phyloP scores from a whole-genome alignment of 2,113 vertebrate genomes.

The Myrmecophaga tridactyla region DNA sequence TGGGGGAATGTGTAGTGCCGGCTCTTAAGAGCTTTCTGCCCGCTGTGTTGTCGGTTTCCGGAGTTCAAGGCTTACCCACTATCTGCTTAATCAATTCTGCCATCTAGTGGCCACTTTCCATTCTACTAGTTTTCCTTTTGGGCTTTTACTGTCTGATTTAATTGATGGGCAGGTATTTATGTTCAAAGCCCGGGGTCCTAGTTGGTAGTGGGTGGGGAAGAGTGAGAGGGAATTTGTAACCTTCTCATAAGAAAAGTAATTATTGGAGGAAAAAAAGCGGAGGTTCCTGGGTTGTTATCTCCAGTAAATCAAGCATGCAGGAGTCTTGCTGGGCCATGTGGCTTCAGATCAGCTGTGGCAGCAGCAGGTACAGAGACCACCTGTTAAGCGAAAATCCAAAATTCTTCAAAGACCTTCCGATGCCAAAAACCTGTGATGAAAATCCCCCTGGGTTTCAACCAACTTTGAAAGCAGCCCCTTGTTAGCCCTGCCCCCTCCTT shows the following conservation, averaged over 20 bases:
- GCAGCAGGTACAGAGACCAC: conserved; percentile 81
- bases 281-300: conserved; percentile 69
- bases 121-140: not conserved
- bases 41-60: conserved; percentile 16
- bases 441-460: conserved; percentile 74
- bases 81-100: conserved; percentile 82
- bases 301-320: conserved; percentile 72
- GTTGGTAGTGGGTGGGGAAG: conserved; percentile 21
- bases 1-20: not conserved
- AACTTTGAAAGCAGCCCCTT: conserved; percentile 80
- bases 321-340: conserved; percentile 63
- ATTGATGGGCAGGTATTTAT: not conserved
- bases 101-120: conserved; percentile 79
- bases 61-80: not conserved
- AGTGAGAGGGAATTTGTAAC: not conserved
- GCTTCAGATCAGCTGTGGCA: conserved; percentile 72
- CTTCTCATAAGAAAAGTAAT: conserved; percentile 66
- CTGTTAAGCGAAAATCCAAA: conserved; percentile 84
- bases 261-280: not conserved
- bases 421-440: conserved; percentile 79
- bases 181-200: not conserved
- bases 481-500: conserved; percentile 63
- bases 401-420: conserved; percentile 84
- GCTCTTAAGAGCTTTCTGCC: conserved; percentile 38
- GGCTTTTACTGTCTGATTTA: not conserved